Evolutionary conservation across 92 coral and sea anemone genomes (phyloP).

Genomic region (Parazoanthus swiftii): DNA sequence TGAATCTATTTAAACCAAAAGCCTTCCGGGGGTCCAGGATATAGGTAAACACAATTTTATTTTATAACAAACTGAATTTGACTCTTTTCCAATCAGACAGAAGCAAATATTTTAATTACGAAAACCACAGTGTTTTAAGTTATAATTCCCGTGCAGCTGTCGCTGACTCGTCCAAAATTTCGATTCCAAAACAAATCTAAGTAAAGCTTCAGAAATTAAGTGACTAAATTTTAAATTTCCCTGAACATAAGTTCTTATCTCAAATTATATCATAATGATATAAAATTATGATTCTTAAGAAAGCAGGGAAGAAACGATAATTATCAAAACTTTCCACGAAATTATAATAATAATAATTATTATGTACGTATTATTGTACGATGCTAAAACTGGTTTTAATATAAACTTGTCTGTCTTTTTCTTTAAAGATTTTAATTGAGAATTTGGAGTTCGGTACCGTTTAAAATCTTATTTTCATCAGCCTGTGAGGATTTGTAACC

Average conservation of each 20-base stretch:
- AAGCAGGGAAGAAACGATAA: not conserved
- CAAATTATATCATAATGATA: not conserved
- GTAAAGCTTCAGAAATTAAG: not conserved
- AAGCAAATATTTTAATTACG: not conserved
- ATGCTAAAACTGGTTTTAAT: not conserved
- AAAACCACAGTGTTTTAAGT: not conserved
- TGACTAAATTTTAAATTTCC: not conserved
- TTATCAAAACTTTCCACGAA: not conserved
- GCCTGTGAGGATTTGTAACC: not conserved
- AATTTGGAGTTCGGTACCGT: not conserved
- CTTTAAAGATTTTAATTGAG: not conserved
- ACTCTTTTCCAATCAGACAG: slow-evolving; percentile 1
- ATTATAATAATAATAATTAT: too few relatives aligned
- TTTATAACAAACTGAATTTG: not conserved
- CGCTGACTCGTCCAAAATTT: not conserved
- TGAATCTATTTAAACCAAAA: not conserved
- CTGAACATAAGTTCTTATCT: not conserved
- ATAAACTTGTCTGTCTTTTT: not conserved
- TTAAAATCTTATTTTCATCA: not conserved
- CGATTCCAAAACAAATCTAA: not conserved
- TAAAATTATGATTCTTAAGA: not conserved
- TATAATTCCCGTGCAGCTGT: not conserved
- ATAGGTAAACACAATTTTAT: not conserved
- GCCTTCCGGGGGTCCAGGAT: slow-evolving; percentile 2
- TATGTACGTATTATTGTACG: too few relatives aligned